These are phyloP conservation scores for Rotaria macrura DNA, from an alignment of 2,888 invertebrate species.

Conservation along the genomic window DNA sequence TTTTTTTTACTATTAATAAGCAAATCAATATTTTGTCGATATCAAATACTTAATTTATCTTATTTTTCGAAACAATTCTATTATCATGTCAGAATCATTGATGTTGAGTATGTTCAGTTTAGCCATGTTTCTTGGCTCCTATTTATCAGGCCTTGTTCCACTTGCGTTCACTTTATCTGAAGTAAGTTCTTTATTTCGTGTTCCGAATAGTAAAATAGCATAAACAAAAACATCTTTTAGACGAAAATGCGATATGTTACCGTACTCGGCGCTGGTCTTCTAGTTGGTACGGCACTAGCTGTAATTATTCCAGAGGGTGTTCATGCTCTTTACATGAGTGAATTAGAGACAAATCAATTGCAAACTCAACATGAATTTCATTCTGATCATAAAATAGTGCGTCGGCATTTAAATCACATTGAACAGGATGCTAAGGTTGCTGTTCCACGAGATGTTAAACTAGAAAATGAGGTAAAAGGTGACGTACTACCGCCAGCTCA, in stretches of 20 bases:
- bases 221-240: slow-evolving; percentile 56
- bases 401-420: not conserved
- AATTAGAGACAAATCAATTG: slow-evolving; percentile 17
- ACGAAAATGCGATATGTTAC: slow-evolving; percentile 83
- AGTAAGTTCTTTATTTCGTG: slow-evolving; percentile 55
- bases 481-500: not conserved
- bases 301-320: slow-evolving; percentile 98
- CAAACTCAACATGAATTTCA: slow-evolving; percentile 5
- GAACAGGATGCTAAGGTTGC: not conserved
- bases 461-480: not conserved
- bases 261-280: slow-evolving; percentile 87
- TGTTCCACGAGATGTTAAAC: not conserved
- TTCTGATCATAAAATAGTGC: not conserved
- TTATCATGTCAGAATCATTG: not conserved
- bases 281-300: slow-evolving; percentile 89
- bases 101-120: slow-evolving; percentile 43
- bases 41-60: too few relatives aligned
- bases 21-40: too few relatives aligned
- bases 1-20: too few relatives aligned
- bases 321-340: slow-evolving; percentile 47
- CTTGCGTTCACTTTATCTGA: slow-evolving; percentile 84
- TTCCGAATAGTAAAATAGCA: not conserved
- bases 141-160: slow-evolving; percentile 74
- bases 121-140: slow-evolving; percentile 91
- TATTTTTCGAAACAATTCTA: not conserved